Evolutionary conservation across 2,113 vertebrate species (phyloP).

Genomic region (Panthera tigris): DNA sequence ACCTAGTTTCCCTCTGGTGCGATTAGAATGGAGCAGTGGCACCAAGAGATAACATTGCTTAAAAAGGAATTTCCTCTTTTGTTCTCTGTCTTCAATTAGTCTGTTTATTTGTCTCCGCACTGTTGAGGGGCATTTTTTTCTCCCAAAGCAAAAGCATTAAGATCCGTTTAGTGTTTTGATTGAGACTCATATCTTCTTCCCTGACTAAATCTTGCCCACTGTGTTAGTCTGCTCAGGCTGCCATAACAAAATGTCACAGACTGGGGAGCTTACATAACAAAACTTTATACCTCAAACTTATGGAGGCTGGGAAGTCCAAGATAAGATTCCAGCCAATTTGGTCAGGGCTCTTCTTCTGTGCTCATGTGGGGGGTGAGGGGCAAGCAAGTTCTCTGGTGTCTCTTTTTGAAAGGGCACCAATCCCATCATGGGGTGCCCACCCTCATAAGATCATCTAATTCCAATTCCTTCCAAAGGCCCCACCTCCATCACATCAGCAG

Average conservation of each 20-base stretch:
- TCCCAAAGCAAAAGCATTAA: neutral
- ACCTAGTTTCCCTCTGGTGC: neutral
- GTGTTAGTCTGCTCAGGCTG: neutral
- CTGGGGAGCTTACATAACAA: neutral
- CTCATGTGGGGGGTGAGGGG: neutral
- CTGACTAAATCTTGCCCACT: neutral
- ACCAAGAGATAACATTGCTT: conserved; percentile 6
- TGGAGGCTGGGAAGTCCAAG: neutral
- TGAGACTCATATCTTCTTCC: neutral
- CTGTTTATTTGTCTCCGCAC: neutral
- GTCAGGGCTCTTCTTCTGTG: neutral
- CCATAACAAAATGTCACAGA: neutral
- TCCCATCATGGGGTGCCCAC: neutral
- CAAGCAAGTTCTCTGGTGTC: neutral
- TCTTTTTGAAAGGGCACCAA: neutral
- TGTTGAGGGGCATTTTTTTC: neutral
- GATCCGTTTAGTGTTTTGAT: neutral
- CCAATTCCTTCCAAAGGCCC: neutral
- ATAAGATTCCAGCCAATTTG: neutral
- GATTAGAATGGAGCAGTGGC: neutral
- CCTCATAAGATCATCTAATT: neutral
- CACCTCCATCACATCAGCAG: neutral
- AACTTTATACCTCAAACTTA: neutral
- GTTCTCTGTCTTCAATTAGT: neutral
- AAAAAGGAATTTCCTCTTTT: neutral